phyloP scores from a whole-genome alignment of 2,113 vertebrate species.

The Phainopepla nitens region DNA sequence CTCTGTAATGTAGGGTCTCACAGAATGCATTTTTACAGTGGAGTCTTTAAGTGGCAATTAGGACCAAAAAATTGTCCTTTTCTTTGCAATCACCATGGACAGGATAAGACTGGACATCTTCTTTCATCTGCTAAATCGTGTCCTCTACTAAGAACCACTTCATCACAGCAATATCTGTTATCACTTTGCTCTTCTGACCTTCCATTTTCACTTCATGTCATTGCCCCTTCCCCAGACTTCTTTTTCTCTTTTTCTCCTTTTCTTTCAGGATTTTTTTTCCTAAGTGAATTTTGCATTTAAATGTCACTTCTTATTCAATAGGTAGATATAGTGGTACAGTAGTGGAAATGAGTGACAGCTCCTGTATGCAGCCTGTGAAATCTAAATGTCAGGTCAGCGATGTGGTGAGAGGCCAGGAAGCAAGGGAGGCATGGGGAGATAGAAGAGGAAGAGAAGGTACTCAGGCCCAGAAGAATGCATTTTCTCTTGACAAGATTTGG shows the following conservation, averaged over 20 bases:
- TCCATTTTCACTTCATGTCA: neutral
- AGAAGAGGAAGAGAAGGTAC: neutral
- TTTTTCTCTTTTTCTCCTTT: neutral
- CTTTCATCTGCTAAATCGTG: neutral
- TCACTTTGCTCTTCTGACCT: neutral
- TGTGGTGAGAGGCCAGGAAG: neutral
- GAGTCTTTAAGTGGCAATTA: neutral
- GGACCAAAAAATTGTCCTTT: neutral
- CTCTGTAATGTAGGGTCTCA: neutral
- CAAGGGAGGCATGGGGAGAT: neutral
- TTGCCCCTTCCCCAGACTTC: neutral
- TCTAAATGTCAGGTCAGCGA: neutral
- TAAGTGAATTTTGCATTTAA: neutral
- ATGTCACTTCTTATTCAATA: neutral
- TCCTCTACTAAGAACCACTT: neutral
- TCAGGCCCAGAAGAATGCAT: neutral
- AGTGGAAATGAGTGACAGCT: neutral
- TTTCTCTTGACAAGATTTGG: neutral
- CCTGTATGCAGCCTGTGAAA: neutral
- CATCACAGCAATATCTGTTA: neutral
- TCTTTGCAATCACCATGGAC: neutral
- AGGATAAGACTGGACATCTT: neutral
- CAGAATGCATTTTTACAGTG: neutral
- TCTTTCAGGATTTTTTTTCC: neutral
- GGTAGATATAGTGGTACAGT: neutral